Evolutionary conservation across 2,113 vertebrate genomes (phyloP).

Genomic region (Eudyptes chrysolophus): DNA sequence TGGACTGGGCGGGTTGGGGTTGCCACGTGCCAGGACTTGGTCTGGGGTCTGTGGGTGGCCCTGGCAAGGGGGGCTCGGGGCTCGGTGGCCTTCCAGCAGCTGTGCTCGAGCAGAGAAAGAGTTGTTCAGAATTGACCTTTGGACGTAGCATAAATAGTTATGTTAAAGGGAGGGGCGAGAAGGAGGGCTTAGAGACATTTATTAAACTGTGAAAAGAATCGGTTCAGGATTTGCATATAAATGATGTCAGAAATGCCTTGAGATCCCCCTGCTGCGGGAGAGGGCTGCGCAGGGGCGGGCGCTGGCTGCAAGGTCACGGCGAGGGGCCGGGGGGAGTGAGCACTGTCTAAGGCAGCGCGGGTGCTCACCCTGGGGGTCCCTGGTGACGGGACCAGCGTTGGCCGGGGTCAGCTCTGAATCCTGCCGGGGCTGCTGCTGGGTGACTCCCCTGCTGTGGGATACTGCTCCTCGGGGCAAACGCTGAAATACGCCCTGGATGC

Average conservation of each 20-base stretch:
- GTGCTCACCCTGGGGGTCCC: background rate
- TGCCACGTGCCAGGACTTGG: accelerated
- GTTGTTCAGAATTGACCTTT: background rate
- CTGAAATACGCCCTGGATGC: accelerated
- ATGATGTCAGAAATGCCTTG: background rate
- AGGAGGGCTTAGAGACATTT: background rate
- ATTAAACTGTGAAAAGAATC: background rate
- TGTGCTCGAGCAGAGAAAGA: background rate
- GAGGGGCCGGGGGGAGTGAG: background rate
- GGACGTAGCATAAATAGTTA: background rate
- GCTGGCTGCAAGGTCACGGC: background rate
- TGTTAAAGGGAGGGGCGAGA: background rate
- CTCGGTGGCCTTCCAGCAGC: background rate
- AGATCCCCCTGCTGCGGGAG: background rate
- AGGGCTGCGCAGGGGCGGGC: background rate
- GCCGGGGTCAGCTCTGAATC: background rate
- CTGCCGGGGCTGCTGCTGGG: background rate
- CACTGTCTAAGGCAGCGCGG: accelerated
- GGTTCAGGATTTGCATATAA: background rate
- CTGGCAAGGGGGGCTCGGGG: background rate
- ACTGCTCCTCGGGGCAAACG: accelerated
- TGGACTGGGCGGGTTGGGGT: background rate
- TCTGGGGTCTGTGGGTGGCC: background rate
- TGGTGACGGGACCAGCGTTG: background rate
- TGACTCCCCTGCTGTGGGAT: background rate